phyloP scores from a whole-genome alignment of 1,140 invertebrate species.

The Platorchestia sp. region DNA sequence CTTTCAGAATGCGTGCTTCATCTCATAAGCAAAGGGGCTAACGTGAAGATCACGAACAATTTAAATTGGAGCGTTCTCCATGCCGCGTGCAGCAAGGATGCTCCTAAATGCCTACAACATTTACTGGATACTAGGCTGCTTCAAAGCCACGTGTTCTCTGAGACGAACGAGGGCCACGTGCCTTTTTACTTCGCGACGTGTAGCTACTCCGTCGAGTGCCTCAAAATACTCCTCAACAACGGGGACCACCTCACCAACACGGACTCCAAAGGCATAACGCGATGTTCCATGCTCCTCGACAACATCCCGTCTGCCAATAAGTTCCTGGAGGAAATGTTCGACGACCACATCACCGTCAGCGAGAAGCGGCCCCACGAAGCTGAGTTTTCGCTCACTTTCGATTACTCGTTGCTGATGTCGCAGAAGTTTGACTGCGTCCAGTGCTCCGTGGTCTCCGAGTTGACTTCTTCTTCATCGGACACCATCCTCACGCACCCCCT shows the following conservation, averaged over 20 bases:
- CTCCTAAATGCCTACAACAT: conserved; percentile 52
- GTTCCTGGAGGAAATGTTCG: conserved; percentile 60
- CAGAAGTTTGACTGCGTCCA: conserved; percentile 57
- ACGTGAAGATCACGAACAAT: conserved; percentile 55
- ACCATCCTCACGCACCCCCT: conserved; percentile 82
- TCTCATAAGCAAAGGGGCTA: conserved; percentile 54
- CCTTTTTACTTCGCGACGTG: conserved; percentile 63
- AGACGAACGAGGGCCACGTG: conserved; percentile 56
- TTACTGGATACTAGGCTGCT: conserved; percentile 55
- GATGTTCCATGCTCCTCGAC: conserved; percentile 61
- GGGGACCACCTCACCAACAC: conserved; percentile 64
- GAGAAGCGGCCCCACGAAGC: conserved; percentile 60
- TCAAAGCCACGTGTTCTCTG: conserved; percentile 24
- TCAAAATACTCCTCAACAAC: conserved; percentile 61
- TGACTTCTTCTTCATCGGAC: conserved; percentile 58
- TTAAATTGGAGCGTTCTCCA: conserved; percentile 59
- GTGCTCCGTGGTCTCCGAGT: conserved; percentile 62
- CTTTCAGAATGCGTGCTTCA: conserved; percentile 57
- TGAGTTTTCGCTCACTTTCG: conserved; percentile 61
- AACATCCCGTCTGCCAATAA: conserved; percentile 61
- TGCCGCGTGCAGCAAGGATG: conserved; percentile 59
- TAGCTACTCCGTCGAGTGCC: conserved; percentile 64
- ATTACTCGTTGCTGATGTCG: conserved; percentile 60
- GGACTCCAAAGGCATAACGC: conserved; percentile 57
- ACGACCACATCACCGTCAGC: conserved; percentile 57